Evolutionary conservation across 2,797 vertebrate genomes (phyloP).

Genomic region (Characodon lateralis): DNA sequence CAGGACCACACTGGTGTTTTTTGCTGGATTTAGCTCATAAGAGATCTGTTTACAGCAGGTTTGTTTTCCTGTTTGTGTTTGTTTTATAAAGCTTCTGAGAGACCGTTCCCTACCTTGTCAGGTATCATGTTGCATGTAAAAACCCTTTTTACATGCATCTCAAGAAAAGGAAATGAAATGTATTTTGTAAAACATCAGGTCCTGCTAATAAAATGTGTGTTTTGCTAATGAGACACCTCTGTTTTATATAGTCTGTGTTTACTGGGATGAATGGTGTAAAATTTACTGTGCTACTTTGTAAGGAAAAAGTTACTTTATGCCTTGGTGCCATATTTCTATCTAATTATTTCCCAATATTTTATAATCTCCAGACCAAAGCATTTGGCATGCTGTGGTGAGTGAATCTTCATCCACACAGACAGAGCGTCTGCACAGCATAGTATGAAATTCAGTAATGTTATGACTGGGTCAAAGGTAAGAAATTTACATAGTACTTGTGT

Average conservation of each 20-base stretch:
- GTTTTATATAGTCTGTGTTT: not conserved
- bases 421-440: too few relatives aligned
- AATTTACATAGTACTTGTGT: not conserved
- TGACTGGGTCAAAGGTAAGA: not conserved
- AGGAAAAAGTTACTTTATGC: not conserved
- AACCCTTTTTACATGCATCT: not conserved
- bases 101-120: not conserved
- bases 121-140: not conserved
- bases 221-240: not conserved
- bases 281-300: not conserved
- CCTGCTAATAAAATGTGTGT: not conserved
- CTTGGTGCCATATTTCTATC: not conserved
- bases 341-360: not conserved
- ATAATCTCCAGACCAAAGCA: not conserved
- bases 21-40: conserved; percentile 11
- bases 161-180: not conserved
- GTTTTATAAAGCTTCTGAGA: not conserved
- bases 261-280: not conserved
- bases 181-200: not conserved
- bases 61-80: not conserved
- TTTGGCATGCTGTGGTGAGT: not conserved
- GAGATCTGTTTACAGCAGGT: not conserved
- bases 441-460: not conserved
- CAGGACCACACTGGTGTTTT: not conserved
- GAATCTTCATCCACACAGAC: not conserved